These are phyloP conservation scores for Schrankia costaestrigalis DNA, from an alignment of 2,888 invertebrate species.

Conservation along the genomic window DNA sequence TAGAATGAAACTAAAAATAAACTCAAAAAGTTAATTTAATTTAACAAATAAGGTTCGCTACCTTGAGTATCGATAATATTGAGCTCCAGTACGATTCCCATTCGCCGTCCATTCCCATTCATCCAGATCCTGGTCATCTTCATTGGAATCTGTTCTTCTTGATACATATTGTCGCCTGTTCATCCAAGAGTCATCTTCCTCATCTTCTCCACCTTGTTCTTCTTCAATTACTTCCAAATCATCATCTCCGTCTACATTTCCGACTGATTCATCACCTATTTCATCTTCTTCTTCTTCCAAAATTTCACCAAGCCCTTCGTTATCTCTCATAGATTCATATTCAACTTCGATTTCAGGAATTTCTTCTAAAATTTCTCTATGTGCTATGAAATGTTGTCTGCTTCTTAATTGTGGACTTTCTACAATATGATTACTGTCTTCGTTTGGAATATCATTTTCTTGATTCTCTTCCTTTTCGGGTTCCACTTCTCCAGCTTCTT, in stretches of 20 bases:
- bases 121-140: constrained; percentile 62
- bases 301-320: constrained; percentile 64
- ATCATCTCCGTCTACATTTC: constrained; percentile 44
- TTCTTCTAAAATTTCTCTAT: constrained; percentile 70
- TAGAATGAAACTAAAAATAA: constrained; percentile 15
- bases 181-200: constrained; percentile 59
- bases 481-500: constrained; percentile 16
- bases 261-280: constrained; percentile 39
- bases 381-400: constrained; percentile 57
- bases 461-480: constrained; percentile 21
- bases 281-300: constrained; percentile 69
- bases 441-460: constrained; percentile 25
- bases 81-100: constrained; percentile 54
- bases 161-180: constrained; percentile 46
- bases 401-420: constrained; percentile 44
- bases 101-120: constrained; percentile 75
- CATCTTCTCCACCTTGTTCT: constrained; percentile 66
- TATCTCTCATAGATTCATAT: constrained; percentile 64
- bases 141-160: constrained; percentile 44
- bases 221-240: constrained; percentile 67
- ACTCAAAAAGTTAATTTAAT: constrained; percentile 38
- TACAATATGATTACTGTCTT: constrained; percentile 40
- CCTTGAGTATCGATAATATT: constrained; percentile 64
- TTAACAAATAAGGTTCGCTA: constrained; percentile 49
- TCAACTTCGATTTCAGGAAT: constrained; percentile 70